A percentile compares a stretch with the other conserved stretches of the same genome.
Evolutionary conservation across 2,797 vertebrate species (phyloP).

Genomic region (Crax fasciolata): DNA sequence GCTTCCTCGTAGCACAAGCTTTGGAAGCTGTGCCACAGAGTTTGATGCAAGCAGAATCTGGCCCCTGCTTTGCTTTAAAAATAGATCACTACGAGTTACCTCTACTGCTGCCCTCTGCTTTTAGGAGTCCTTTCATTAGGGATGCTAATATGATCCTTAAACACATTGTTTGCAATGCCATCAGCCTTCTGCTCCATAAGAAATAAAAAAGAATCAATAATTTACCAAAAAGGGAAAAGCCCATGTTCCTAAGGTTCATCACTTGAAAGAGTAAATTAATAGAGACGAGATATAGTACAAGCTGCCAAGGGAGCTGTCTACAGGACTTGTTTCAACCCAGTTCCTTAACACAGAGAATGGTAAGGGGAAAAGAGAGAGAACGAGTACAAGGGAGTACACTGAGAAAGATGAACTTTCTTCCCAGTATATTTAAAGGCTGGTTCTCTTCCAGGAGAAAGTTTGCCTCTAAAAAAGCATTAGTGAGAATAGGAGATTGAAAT

Average conservation of each 20-base stretch:
- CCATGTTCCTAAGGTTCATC: background rate
- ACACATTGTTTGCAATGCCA: background rate
- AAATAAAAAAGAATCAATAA: background rate
- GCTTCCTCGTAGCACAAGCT: background rate
- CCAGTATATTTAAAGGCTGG: background rate
- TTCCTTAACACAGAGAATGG: background rate
- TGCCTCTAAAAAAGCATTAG: background rate
- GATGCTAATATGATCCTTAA: background rate
- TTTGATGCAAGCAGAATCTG: background rate
- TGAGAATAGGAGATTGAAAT: slow-evolving; percentile 3
- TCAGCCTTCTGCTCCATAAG: background rate
- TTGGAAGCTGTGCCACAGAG: background rate
- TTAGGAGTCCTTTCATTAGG: background rate
- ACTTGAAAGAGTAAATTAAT: background rate
- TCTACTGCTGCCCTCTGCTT: background rate
- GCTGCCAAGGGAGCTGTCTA: background rate
- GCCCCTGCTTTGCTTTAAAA: background rate
- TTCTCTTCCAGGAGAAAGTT: background rate
- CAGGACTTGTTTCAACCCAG: background rate
- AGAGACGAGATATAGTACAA: background rate
- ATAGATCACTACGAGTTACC: background rate
- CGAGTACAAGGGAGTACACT: background rate
- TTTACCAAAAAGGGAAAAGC: background rate
- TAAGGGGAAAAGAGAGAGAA: background rate
- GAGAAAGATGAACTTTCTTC: background rate